Evolutionary conservation across 2,888 invertebrate species (phyloP), one percentile per base, ranked within the genome.

Genomic region (Escarpia spicata): DNA sequence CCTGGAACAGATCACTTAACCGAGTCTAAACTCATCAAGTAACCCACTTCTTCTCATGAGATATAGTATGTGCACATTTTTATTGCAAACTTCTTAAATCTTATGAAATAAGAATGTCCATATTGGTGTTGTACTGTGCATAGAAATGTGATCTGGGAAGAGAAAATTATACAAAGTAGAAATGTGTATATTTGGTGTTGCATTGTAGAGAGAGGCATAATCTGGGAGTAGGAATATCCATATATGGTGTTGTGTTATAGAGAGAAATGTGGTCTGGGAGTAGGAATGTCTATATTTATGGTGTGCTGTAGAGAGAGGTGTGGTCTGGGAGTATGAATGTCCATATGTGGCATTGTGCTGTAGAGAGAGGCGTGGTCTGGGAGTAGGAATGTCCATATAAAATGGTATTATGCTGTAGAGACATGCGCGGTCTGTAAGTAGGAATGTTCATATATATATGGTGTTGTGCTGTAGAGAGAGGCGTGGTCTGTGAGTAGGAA

Each of bases 291-390:
- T 12, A 43, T 37, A 43, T 90, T 12, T 37, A 58, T 6, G 9
- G 31, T 45, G 90, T 31, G n/a, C 1, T 31, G 8, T n/a, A 9
- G 12, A 52, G 52, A 52, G 52, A 52, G 52, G 9, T 9, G 52
- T 52, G 52, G 52, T 52, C 52, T 52, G 52, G 52, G 0, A 12
- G 52, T 52, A 52, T 9, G 10, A 52, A 52, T 52, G 52, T 4
- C 52, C 52, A 92, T 31, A 10, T 91, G 12, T 43, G 6, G 37
- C 92, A 15, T 90, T 60, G 90, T 92, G 52, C 43, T 60, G 15
- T 95, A 97, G 99, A 99, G 96, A 97, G 99, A 96, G 99, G 99
- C 92, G 99, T 99, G 10, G 99, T 99, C 0, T 99, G 99, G 99
- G 99, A 99, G 97, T 99, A 99, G 97, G 91, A 44, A 45, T 91